phyloP scores from a whole-genome alignment of 2,113 vertebrate species.

The Rhea americana region DNA sequence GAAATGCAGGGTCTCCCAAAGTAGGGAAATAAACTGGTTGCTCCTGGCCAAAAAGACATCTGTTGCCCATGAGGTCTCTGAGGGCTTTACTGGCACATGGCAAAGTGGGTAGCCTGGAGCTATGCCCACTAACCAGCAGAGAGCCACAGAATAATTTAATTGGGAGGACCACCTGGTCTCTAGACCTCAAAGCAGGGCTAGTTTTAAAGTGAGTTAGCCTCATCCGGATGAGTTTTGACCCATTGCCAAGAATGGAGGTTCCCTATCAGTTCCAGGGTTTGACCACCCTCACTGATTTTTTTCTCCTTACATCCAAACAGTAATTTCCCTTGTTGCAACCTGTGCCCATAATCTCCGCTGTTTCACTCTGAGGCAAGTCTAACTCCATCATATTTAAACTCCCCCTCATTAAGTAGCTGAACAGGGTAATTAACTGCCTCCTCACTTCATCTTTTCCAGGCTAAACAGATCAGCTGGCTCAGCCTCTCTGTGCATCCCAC shows the following conservation, averaged over 20 bases:
- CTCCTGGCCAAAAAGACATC: not conserved
- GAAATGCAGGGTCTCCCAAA: fast-evolving
- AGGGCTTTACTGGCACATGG: fast-evolving
- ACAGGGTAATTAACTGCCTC: not conserved
- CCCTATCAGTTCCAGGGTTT: not conserved
- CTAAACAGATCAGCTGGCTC: not conserved
- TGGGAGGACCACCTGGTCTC: not conserved
- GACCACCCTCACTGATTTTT: not conserved
- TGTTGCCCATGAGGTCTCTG: not conserved
- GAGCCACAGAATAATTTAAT: not conserved
- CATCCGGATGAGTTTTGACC: not conserved
- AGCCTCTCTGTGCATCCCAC: not conserved
- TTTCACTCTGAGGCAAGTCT: not conserved
- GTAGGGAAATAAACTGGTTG: not conserved
- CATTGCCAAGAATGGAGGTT: not conserved
- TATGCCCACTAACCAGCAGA: not conserved
- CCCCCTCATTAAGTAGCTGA: not conserved
- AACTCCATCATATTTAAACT: not conserved
- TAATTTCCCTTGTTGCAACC: not conserved
- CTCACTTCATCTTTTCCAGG: not conserved
- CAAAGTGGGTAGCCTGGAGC: not conserved
- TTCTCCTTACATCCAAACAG: not conserved
- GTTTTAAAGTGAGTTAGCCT: not conserved
- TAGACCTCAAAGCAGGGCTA: not conserved
- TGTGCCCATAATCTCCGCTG: not conserved